Evolutionary conservation across 2,797 vertebrate species (phyloP).

Genomic region (Channallabes apus): DNA sequence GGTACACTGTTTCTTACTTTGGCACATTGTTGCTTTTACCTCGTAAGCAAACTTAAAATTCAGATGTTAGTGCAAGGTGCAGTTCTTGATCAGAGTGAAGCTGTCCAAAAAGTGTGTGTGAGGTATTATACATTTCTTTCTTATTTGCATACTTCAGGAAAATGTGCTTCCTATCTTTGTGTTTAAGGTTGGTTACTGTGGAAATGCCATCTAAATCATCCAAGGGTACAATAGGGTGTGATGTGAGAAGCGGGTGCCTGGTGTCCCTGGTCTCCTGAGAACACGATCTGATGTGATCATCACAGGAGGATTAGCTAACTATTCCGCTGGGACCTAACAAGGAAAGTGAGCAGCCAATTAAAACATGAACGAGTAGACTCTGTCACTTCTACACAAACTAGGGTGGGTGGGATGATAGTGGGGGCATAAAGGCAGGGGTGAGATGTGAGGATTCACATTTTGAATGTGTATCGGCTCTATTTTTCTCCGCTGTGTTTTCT

Average conservation of each 20-base stretch:
- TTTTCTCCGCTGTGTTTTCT: slow-evolving; percentile 46
- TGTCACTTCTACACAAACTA: slow-evolving; percentile 42
- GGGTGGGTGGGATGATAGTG: slow-evolving; percentile 8
- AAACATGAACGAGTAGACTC: slow-evolving; percentile 61
- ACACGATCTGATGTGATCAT: slow-evolving; percentile 56
- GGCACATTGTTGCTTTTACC: slow-evolving; percentile 42
- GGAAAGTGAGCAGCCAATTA: slow-evolving; percentile 67
- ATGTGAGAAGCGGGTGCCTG: slow-evolving; percentile 49
- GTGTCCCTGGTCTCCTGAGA: slow-evolving; percentile 49
- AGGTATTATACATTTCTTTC: neutral
- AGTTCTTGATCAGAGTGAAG: slow-evolving; percentile 27
- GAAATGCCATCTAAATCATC: slow-evolving; percentile 52
- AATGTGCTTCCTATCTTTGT: slow-evolving; percentile 18
- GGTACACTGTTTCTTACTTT: slow-evolving; percentile 37
- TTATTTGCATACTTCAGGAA: slow-evolving; percentile 32
- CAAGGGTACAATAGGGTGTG: slow-evolving; percentile 48
- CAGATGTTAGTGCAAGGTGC: slow-evolving; percentile 9
- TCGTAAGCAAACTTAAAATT: slow-evolving; percentile 32
- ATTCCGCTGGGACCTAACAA: slow-evolving; percentile 59
- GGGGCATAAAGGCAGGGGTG: slow-evolving; percentile 33
- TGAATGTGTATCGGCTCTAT: slow-evolving; percentile 58
- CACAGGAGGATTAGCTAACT: slow-evolving; percentile 61
- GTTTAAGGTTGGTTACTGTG: slow-evolving; percentile 40
- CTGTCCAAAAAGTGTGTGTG: slow-evolving; percentile 12
- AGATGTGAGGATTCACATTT: slow-evolving; percentile 57